Percentiles rank a stretch among this genome's conserved stretches.
Evolutionary conservation across 2,888 invertebrate species (phyloP).

Genomic region (Tetranychus truncatus): DNA sequence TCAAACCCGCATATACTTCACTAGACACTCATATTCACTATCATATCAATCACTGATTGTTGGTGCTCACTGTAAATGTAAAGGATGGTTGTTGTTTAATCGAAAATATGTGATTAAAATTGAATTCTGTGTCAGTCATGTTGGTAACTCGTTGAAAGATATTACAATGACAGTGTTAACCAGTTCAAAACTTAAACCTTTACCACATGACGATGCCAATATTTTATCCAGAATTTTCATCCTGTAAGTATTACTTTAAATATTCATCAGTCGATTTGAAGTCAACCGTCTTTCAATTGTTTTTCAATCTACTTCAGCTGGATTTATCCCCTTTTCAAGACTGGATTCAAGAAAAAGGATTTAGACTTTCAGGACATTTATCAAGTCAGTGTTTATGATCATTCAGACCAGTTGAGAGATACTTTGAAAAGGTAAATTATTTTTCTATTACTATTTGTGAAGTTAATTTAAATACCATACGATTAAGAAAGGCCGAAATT

Average conservation of each 20-base stretch:
- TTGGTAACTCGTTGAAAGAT: too few species aligned
- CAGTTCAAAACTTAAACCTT: not conserved
- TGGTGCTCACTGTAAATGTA: too few species aligned
- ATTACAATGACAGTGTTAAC: too few species aligned
- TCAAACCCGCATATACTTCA: too few species aligned
- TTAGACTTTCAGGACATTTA: constrained; percentile 55
- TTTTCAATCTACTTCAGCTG: constrained; percentile 42
- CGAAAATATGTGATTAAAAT: too few species aligned
- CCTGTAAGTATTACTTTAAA: not conserved
- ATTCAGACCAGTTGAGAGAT: constrained; percentile 49
- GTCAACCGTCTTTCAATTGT: not conserved
- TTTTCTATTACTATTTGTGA: not conserved
- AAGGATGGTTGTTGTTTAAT: too few species aligned
- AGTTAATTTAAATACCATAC: too few species aligned
- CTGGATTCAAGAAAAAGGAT: constrained; percentile 47
- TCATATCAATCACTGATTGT: too few species aligned
- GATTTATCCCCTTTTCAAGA: constrained; percentile 55
- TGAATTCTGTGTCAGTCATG: too few species aligned
- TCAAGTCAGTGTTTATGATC: constrained; percentile 47
- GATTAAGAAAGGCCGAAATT: not conserved
- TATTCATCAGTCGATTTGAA: not conserved
- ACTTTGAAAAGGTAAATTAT: constrained; percentile 32
- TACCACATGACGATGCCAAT: not conserved
- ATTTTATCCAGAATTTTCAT: not conserved
- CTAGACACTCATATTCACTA: too few species aligned